A percentile compares a stretch with the other conserved stretches of the same genome.
Conservation (phyloP, 2,888 invertebrate species). For the Idaea straminata region DNA sequence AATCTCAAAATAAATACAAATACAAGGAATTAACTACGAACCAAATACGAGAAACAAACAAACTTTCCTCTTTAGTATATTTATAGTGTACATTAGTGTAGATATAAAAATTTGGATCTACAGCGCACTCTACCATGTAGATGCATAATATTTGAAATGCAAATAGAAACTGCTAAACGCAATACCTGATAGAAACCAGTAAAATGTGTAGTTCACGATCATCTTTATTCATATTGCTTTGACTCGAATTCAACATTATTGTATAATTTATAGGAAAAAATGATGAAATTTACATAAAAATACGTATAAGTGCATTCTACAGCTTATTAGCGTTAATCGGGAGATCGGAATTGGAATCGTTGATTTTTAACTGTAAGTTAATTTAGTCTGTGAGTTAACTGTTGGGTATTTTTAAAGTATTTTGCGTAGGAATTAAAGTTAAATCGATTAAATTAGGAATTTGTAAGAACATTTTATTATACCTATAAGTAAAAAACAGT, state of each 20-base stretch:
- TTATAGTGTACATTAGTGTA: too few species aligned
- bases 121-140: not conserved
- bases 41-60: too few species aligned
- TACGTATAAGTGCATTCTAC: not conserved
- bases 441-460: not conserved
- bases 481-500: too few species aligned
- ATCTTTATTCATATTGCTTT: not conserved
- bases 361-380: not conserved
- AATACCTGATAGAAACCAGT: not conserved
- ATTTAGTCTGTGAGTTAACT: not conserved
- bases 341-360: not conserved
- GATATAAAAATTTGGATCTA: too few species aligned
- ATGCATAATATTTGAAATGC: not conserved
- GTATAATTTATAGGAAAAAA: not conserved
- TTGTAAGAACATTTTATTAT: too few species aligned
- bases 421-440: not conserved
- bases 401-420: not conserved
- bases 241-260: not conserved
- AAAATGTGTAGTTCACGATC: not conserved
- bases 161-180: not conserved
- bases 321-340: not conserved
- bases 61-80: too few species aligned
- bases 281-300: not conserved
- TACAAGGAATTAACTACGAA: too few species aligned
- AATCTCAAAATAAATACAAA: too few species aligned